These are phyloP conservation scores for Helicolenus hilgendorfi DNA, from an alignment of 2,797 vertebrate species.

Conservation along the genomic window DNA sequence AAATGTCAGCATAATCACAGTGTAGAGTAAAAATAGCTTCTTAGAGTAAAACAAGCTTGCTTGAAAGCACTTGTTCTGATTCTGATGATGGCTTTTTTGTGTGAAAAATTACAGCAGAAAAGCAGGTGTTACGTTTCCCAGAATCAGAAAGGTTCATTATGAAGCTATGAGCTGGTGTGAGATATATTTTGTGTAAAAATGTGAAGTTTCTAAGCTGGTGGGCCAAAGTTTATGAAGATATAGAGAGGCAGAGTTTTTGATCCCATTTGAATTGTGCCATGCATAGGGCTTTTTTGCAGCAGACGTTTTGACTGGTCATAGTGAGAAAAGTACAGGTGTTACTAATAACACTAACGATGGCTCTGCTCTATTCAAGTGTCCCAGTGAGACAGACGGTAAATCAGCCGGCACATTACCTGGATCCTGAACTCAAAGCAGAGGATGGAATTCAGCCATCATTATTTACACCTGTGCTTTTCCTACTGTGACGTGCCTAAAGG, in stretches of 20 bases:
- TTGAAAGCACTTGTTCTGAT: not conserved
- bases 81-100: not conserved
- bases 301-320: too few species aligned
- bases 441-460: too few species aligned
- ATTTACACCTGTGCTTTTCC: too few species aligned
- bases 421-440: too few species aligned
- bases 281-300: too few species aligned
- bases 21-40: not conserved
- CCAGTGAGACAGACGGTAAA: too few species aligned
- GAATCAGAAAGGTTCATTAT: not conserved
- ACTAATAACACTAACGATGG: too few species aligned
- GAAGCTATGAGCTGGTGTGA: not conserved
- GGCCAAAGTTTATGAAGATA: not conserved
- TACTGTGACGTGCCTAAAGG: too few species aligned
- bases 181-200: not conserved
- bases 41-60: not conserved
- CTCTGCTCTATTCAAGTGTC: too few species aligned
- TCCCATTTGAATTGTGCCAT: too few species aligned
- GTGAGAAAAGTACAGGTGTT: too few species aligned
- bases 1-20: not conserved
- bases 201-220: not conserved
- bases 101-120: not conserved
- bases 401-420: too few species aligned
- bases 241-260: not conserved
- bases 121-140: not conserved